Evolutionary conservation across 1,140 invertebrate genomes (phyloP).

Genomic region (Drosophila ironensis): DNA sequence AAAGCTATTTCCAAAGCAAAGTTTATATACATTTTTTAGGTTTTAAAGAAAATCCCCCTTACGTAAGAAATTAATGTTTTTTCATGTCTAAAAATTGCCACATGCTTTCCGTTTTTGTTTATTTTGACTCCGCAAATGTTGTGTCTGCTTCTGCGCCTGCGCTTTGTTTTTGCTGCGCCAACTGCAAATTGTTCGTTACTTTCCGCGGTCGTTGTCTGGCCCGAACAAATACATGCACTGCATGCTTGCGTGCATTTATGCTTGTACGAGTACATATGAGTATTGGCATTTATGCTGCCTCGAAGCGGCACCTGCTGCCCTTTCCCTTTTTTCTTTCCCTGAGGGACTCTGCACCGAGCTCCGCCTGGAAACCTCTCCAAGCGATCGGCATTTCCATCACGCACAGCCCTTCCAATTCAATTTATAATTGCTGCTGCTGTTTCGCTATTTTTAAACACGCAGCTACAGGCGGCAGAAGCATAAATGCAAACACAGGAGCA

Average conservation of each 20-base stretch:
- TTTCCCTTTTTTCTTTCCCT: too few relatives aligned
- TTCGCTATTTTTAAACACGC: conserved; percentile 72
- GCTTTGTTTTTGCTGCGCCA: conserved; percentile 20
- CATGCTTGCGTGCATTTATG: neutral
- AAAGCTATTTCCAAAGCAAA: too few relatives aligned
- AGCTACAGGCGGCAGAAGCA: conserved; percentile 1
- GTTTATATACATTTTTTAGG: too few relatives aligned
- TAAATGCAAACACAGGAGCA: neutral
- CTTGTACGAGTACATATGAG: conserved; percentile 9
- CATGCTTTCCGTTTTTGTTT: neutral
- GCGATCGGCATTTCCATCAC: conserved; percentile 67
- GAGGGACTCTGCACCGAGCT: neutral
- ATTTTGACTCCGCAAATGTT: neutral
- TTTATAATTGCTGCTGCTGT: conserved; percentile 67
- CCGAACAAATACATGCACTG: neutral
- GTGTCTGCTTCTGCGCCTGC: conserved; percentile 41
- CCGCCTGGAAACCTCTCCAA: neutral
- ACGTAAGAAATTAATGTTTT: too few relatives aligned
- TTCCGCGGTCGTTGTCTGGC: conserved; percentile 35
- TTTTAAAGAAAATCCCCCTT: too few relatives aligned
- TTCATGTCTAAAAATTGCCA: too few relatives aligned
- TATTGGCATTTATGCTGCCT: conserved; percentile 33
- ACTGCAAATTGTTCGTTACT: conserved; percentile 65
- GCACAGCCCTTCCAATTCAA: conserved; percentile 74
- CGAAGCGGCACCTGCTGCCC: conserved; percentile 46